Conservation (phyloP, 2,113 vertebrate species). For the Limnothrissa miodon region DNA sequence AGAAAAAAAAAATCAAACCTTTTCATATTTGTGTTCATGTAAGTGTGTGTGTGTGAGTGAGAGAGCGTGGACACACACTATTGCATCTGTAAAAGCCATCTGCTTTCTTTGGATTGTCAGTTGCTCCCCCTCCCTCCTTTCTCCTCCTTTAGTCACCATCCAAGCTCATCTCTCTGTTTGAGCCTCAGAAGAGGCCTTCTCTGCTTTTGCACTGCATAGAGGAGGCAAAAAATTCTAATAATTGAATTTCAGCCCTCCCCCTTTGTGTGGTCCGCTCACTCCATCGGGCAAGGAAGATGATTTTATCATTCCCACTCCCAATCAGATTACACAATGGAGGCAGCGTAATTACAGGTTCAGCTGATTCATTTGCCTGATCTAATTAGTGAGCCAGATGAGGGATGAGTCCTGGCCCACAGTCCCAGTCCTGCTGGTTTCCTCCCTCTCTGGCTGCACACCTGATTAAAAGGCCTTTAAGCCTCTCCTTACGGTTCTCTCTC, state of each 20-base stretch:
- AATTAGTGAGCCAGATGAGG: constrained; percentile 51
- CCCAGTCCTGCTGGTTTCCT: background rate
- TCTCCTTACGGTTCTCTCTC: background rate
- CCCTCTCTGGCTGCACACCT: background rate
- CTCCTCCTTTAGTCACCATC: background rate
- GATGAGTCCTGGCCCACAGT: background rate
- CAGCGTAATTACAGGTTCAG: constrained; percentile 66
- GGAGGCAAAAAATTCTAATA: background rate
- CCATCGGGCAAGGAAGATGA: constrained; percentile 39
- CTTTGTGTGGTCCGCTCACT: background rate
- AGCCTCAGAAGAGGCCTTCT: background rate
- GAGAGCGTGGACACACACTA: background rate
- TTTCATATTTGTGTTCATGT: background rate
- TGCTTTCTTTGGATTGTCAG: too few relatives aligned
- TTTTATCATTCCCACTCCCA: constrained; percentile 58
- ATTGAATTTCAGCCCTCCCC: constrained; percentile 2
- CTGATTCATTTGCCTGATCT: constrained; percentile 65
- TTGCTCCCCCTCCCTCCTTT: too few relatives aligned
- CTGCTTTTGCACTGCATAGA: background rate
- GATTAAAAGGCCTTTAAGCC: background rate
- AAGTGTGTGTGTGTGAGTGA: background rate
- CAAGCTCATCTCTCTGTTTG: background rate
- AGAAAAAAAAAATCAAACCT: background rate
- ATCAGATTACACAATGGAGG: constrained; percentile 65
- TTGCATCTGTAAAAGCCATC: too few relatives aligned